Evolutionary conservation across 2,888 invertebrate genomes (phyloP).

Genomic region (Eulithis testata): DNA sequence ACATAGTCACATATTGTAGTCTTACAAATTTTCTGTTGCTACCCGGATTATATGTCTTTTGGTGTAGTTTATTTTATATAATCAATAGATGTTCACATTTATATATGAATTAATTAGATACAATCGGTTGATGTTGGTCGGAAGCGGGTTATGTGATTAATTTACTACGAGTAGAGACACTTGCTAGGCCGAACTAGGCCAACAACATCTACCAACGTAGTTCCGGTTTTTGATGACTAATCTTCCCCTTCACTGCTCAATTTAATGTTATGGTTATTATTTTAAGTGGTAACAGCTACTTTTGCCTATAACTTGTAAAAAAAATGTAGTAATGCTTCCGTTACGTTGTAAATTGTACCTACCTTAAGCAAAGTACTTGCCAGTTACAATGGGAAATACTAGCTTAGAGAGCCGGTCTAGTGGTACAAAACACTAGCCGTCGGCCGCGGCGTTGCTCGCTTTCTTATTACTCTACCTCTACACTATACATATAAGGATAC

Average conservation of each 20-base stretch:
- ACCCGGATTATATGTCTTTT: not conserved
- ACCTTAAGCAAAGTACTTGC: too few species aligned
- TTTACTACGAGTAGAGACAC: conserved; percentile 1
- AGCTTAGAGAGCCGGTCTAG: too few species aligned
- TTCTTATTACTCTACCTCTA: too few species aligned
- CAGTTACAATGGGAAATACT: too few species aligned
- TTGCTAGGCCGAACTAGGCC: conserved; percentile 4
- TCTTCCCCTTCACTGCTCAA: not conserved
- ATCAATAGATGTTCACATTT: not conserved
- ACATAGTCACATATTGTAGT: too few species aligned
- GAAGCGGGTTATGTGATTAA: conserved; percentile 2
- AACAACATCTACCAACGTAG: conserved; percentile 5
- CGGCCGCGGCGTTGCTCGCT: too few species aligned
- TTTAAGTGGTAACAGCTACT: not conserved
- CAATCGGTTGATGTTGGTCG: not conserved
- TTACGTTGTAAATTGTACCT: too few species aligned
- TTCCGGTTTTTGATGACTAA: conserved; percentile 3
- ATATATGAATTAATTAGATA: not conserved
- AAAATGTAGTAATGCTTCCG: too few species aligned
- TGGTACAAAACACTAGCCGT: too few species aligned
- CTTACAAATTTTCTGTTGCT: not conserved
- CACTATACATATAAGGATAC: too few species aligned
- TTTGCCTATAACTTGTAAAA: too few species aligned
- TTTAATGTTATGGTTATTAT: not conserved
- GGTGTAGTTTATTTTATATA: not conserved